Conservation (phyloP, 30 jellyfish, hydroid and myxozoan species). For the Hydra vulgaris region DNA sequence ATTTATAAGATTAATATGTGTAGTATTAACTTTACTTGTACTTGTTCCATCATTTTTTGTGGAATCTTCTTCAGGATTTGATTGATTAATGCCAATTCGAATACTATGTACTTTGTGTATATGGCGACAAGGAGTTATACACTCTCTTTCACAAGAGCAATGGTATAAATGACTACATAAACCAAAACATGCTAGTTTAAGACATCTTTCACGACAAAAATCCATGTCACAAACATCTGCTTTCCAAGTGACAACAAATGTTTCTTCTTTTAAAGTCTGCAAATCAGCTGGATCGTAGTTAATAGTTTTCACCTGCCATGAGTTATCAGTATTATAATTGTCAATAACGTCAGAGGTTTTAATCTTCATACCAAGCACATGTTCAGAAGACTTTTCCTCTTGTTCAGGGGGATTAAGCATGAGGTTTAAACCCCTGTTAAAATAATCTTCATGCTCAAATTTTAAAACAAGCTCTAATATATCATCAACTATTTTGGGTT, state of each 20-base stretch:
- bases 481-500: slow-evolving; percentile 25
- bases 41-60: background rate
- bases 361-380: slow-evolving; percentile 25
- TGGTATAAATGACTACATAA: slow-evolving; percentile 27
- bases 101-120: slow-evolving; percentile 29
- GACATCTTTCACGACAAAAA: slow-evolving; percentile 28
- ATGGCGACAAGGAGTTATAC: slow-evolving; percentile 28
- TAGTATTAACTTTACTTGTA: background rate
- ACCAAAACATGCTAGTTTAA: slow-evolving; percentile 31
- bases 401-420: slow-evolving; percentile 30
- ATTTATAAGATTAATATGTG: background rate
- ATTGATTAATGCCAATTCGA: slow-evolving; percentile 25
- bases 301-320: slow-evolving; percentile 32
- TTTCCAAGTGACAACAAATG: slow-evolving; percentile 21
- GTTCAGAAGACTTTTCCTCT: slow-evolving; percentile 6
- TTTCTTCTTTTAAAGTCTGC: slow-evolving; percentile 19
- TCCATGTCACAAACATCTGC: slow-evolving; percentile 32
- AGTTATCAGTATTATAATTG: slow-evolving; percentile 21
- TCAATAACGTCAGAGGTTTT: slow-evolving; percentile 8
- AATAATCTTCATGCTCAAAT: slow-evolving; percentile 31
- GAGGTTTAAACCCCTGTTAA: slow-evolving; percentile 27
- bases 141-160: slow-evolving; percentile 24
- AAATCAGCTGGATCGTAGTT: slow-evolving; percentile 31
- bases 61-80: background rate
- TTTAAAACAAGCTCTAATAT: slow-evolving; percentile 13